Evolutionary conservation across 2,797 vertebrate genomes (phyloP).

Genomic region (Thalassophryne amazonica): DNA sequence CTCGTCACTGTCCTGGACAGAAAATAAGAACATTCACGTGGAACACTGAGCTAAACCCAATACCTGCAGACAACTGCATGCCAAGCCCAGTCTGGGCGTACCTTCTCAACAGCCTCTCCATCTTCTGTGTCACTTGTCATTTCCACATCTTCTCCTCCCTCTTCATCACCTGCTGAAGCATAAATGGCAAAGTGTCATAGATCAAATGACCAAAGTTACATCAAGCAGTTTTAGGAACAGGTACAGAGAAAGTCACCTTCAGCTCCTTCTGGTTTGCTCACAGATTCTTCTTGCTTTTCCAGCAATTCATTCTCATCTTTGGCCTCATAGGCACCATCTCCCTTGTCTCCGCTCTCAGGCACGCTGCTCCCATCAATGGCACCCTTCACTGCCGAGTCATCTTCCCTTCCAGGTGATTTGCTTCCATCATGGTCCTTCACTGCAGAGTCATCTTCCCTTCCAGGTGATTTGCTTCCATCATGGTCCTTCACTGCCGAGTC

Average conservation of each 20-base stretch:
- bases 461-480: too few species aligned
- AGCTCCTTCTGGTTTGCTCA: slow-evolving; percentile 29
- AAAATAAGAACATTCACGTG: not conserved
- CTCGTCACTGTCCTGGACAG: slow-evolving; percentile 83
- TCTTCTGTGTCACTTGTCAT: slow-evolving; percentile 54
- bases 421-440: too few species aligned
- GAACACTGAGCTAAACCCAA: fast-evolving
- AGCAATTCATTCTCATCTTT: slow-evolving; percentile 13
- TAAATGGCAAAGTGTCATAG: not conserved
- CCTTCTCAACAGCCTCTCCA: slow-evolving; percentile 85
- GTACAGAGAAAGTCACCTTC: slow-evolving; percentile 16
- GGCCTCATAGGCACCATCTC: too few species aligned
- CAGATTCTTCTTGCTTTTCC: slow-evolving; percentile 1
- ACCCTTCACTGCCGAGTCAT: too few species aligned
- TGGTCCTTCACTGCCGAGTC: too few species aligned
- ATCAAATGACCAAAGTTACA: not conserved
- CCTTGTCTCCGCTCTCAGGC: too few species aligned
- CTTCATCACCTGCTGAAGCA: slow-evolving; percentile 51
- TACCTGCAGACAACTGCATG: too few species aligned
- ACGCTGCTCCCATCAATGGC: too few species aligned
- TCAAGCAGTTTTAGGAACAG: not conserved
- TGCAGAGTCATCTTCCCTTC: too few species aligned
- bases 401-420: too few species aligned
- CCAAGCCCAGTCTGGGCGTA: too few species aligned
- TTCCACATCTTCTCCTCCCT: slow-evolving; percentile 45